A percentile compares a stretch with the other conserved stretches of the same genome.
phyloP scores from a whole-genome alignment of 2,797 vertebrate genomes.

The Sternotherus odoratus region DNA sequence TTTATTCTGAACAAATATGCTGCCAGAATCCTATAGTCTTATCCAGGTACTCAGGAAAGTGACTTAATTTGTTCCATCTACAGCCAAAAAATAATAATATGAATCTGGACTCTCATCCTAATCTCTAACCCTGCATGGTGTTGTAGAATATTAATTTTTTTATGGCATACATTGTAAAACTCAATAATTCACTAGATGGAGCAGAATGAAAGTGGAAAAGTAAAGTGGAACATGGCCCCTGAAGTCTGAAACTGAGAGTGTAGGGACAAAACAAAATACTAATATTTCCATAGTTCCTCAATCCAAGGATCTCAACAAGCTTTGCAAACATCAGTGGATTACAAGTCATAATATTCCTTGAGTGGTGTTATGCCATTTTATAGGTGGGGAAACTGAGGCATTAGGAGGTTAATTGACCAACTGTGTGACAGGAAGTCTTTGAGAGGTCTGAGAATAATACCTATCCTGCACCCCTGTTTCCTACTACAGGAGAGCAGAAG shows the following conservation, averaged over 20 bases:
- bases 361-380: background rate
- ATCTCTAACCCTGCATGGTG: constrained; percentile 23
- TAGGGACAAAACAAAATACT: background rate
- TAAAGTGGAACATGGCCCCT: constrained; percentile 22
- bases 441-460: background rate
- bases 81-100: constrained; percentile 64
- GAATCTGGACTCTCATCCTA: constrained; percentile 40
- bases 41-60: constrained; percentile 36
- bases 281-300: background rate
- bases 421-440: background rate
- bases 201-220: constrained; percentile 71
- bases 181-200: constrained; percentile 78
- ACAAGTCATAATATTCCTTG: background rate
- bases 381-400: background rate
- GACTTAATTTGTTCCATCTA: constrained; percentile 59
- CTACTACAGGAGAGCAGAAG: background rate
- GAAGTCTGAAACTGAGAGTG: background rate
- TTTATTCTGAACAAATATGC: constrained; percentile 17
- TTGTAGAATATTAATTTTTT: constrained; percentile 32
- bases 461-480: background rate
- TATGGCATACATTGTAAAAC: constrained; percentile 58
- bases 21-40: constrained; percentile 66
- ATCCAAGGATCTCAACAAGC: background rate
- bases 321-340: background rate
- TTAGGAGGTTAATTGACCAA: background rate